Percentiles rank a stretch among this genome's conserved stretches.
phyloP scores from a whole-genome alignment of 2,888 invertebrate genomes.

The Augochlorella aurata region DNA sequence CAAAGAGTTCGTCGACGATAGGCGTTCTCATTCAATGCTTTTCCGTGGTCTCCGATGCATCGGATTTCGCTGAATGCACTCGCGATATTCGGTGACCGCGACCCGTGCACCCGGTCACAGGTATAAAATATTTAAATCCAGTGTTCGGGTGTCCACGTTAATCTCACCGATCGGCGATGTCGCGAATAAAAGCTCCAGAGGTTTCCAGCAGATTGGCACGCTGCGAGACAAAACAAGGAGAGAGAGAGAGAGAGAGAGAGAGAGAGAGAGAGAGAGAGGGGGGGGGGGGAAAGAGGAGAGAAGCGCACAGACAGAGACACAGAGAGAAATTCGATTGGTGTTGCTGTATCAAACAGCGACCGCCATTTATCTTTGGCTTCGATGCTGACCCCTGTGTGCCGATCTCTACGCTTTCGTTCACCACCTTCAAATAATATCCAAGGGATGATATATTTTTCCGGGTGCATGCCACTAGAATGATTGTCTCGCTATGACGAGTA shows the following conservation, averaged over 20 bases:
- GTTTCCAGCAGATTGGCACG: conserved; percentile 29
- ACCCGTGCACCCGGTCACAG: background rate
- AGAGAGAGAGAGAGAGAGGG: background rate
- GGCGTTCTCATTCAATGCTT: background rate
- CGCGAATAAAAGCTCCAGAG: conserved; percentile 44
- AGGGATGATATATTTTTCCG: conserved; percentile 28
- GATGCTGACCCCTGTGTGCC: background rate
- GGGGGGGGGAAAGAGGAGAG: background rate
- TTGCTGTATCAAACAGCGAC: conserved; percentile 5
- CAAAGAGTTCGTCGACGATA: background rate
- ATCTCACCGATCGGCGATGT: conserved; percentile 44
- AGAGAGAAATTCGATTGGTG: background rate
- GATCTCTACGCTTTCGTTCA: background rate
- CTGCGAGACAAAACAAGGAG: background rate
- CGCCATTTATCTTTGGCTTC: conserved; percentile 42
- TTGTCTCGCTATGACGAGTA: background rate
- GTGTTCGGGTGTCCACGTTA: conserved; percentile 20
- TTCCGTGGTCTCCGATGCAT: background rate
- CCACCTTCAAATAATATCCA: conserved; percentile 15
- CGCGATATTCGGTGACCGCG: conserved; percentile 1
- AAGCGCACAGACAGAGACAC: background rate
- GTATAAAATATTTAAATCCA: conserved; percentile 44
- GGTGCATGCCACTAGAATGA: background rate
- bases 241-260: background rate
- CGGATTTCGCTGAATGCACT: background rate